phyloP scores from a whole-genome alignment of 2,113 vertebrate species.

The Pedionomus torquatus region DNA sequence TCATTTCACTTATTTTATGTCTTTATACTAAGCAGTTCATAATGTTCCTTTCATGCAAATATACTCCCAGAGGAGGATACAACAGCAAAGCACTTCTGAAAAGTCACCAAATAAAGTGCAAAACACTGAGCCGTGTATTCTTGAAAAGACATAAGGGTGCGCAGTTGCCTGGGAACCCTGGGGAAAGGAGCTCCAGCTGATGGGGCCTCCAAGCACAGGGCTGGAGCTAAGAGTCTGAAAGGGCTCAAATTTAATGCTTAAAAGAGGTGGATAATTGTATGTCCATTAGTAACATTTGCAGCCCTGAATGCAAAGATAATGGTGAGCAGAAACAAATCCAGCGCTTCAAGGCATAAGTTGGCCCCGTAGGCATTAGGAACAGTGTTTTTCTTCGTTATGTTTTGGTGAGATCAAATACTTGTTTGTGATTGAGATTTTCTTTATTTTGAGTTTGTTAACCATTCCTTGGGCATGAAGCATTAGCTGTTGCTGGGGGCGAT shows the following conservation, averaged over 20 bases:
- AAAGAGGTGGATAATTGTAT: neutral
- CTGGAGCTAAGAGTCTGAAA: neutral
- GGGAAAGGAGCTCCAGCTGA: neutral
- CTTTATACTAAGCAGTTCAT: neutral
- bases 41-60: conserved; percentile 49
- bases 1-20: conserved; percentile 9
- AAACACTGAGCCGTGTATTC: neutral
- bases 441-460: neutral
- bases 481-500: neutral
- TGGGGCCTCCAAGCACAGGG: neutral
- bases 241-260: neutral
- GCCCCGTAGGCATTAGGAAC: neutral
- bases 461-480: neutral
- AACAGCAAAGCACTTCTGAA: conserved; percentile 1
- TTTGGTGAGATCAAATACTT: neutral
- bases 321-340: neutral
- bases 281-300: neutral
- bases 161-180: neutral
- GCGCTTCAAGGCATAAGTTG: neutral
- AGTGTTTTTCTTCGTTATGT: neutral
- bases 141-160: neutral
- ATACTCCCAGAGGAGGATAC: neutral
- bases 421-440: neutral
- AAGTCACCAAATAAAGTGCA: neutral
- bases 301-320: neutral